phyloP scores from a whole-genome alignment of 2,113 vertebrate genomes.

The Mus spicilegus region DNA sequence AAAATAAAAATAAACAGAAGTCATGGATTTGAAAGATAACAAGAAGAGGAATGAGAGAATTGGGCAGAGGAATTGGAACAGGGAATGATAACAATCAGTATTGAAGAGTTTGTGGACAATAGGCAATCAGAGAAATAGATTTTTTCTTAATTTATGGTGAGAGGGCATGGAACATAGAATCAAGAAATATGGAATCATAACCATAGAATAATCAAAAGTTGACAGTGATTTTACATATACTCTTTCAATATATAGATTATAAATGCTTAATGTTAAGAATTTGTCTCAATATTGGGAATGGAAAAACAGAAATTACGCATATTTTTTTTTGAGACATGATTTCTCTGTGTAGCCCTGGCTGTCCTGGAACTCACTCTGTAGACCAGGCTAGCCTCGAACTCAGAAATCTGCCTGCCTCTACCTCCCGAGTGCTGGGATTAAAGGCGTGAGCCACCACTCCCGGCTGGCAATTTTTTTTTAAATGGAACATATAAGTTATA shows the following conservation, averaged over 20 bases:
- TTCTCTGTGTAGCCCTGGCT: no score
- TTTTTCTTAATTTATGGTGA: neutral
- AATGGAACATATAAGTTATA: neutral
- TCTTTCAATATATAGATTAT: constrained; percentile 5
- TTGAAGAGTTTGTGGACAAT: neutral
- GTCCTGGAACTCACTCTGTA: no score
- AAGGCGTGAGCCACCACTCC: no score
- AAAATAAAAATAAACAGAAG: neutral
- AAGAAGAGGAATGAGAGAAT: no score
- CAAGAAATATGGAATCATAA: neutral
- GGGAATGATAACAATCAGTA: neutral
- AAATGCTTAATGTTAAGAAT: neutral
- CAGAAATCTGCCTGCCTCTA: no score
- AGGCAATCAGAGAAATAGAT: no score
- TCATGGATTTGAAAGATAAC: neutral
- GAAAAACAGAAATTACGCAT: neutral
- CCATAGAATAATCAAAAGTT: neutral
- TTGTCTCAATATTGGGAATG: neutral
- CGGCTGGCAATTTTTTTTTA: neutral
- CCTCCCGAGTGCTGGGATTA: no score
- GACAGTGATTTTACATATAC: neutral
- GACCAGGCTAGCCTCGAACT: no score
- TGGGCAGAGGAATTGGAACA: neutral
- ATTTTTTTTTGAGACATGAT: no score
- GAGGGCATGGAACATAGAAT: neutral